phyloP scores from a whole-genome alignment of 2,797 vertebrate genomes.

The Melopsittacus undulatus region DNA sequence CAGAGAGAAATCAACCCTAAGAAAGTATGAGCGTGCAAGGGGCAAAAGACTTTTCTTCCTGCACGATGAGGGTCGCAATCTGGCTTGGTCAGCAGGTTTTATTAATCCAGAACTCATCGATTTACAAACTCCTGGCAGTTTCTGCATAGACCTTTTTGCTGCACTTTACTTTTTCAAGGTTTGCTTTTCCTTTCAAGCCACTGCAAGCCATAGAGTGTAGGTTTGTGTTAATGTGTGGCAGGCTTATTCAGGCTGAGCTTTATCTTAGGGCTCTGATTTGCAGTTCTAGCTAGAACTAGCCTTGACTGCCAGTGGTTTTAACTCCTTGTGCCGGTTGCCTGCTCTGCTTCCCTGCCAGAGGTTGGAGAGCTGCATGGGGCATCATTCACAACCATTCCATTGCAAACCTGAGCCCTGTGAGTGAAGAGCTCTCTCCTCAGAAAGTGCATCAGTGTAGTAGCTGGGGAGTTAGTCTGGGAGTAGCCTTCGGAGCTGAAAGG shows the following conservation, averaged over 20 bases:
- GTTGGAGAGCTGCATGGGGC: neutral
- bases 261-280: slow-evolving; percentile 5
- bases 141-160: slow-evolving; percentile 52
- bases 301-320: neutral
- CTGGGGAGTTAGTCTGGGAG: neutral
- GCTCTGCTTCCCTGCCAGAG: neutral
- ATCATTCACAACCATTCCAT: neutral
- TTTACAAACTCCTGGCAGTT: slow-evolving; percentile 19
- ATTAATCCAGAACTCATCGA: neutral
- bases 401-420: neutral
- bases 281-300: neutral
- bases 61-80: neutral
- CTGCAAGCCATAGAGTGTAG: slow-evolving; percentile 47
- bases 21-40: slow-evolving; percentile 56
- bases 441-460: neutral
- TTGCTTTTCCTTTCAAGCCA: slow-evolving; percentile 65
- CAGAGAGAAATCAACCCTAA: slow-evolving; percentile 70
- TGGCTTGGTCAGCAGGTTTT: neutral
- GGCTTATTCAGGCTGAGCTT: neutral
- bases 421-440: neutral
- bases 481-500: neutral
- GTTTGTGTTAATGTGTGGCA: slow-evolving; percentile 42
- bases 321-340: neutral
- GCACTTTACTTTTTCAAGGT: slow-evolving; percentile 67
- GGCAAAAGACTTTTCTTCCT: slow-evolving; percentile 11